phyloP scores from a whole-genome alignment of 2,797 vertebrate species.

The Ambastaia sidthimunki region DNA sequence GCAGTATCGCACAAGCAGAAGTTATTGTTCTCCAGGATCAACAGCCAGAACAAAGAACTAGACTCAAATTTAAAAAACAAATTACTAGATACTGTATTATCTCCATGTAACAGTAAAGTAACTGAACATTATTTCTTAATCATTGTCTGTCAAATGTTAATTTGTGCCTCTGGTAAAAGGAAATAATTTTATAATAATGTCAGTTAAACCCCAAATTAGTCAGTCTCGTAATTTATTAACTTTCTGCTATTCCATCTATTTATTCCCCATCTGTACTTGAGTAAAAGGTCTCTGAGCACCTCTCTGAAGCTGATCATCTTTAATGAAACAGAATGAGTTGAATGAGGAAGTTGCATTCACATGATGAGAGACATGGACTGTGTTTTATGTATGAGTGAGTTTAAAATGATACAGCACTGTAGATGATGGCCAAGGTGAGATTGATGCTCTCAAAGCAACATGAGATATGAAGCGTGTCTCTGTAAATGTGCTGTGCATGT shows the following conservation, averaged over 20 bases:
- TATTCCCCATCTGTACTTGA: constrained; percentile 35
- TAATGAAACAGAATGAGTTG: background rate
- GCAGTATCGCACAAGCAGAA: background rate
- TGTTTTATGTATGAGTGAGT: background rate
- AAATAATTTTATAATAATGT: background rate
- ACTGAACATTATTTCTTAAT: background rate
- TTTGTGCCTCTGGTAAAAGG: background rate
- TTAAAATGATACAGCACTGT: background rate
- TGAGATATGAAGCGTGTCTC: too few species aligned
- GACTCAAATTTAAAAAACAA: background rate
- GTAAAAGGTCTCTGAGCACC: background rate
- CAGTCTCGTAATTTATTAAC: constrained; percentile 20
- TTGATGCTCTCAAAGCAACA: too few species aligned
- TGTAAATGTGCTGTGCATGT: too few species aligned
- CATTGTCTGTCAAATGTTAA: background rate
- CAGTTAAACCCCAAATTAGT: constrained; percentile 1
- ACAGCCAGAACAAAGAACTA: background rate
- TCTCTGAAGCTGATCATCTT: background rate
- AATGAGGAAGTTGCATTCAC: background rate
- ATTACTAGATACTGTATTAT: background rate
- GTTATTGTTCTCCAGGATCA: background rate
- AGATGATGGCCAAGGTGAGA: too few species aligned
- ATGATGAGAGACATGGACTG: background rate
- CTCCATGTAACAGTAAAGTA: background rate
- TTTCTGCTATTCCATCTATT: background rate